A percentile compares a stretch with the other conserved stretches of the same genome.
Evolutionary conservation across 1,140 invertebrate species (phyloP).

Genomic region (Drosophila fuyamai): DNA sequence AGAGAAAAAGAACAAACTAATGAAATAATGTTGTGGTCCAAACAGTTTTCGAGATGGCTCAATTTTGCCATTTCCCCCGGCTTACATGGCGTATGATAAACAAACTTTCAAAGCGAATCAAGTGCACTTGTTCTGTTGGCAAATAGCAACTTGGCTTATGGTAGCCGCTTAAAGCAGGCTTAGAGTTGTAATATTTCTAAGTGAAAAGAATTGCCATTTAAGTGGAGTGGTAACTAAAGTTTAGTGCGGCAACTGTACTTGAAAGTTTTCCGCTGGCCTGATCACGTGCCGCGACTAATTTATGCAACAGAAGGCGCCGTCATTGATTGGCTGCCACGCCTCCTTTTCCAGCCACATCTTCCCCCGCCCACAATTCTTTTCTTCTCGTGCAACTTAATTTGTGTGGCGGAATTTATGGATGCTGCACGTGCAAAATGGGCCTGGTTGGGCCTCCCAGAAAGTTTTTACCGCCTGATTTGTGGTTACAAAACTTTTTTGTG

Average conservation of each 20-base stretch:
- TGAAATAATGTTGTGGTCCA: constrained; percentile 8
- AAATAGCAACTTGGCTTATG: constrained; percentile 40
- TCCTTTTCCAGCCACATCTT: background rate
- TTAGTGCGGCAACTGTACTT: constrained; percentile 67
- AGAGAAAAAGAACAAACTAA: constrained; percentile 12
- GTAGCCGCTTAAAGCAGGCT: constrained; percentile 11
- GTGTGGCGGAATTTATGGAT: constrained; percentile 70
- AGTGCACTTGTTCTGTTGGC: constrained; percentile 15
- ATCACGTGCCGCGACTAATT: constrained; percentile 77
- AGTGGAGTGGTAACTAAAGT: constrained; percentile 27
- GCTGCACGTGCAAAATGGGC: constrained; percentile 71
- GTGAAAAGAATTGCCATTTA: constrained; percentile 55
- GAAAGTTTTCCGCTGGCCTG: constrained; percentile 52
- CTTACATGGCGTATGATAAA: constrained; percentile 63
- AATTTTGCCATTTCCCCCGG: constrained; percentile 2
- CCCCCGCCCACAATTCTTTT: constrained; percentile 7
- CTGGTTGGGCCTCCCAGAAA: constrained; percentile 34
- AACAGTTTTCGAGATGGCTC: constrained; percentile 11
- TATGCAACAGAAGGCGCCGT: constrained; percentile 75
- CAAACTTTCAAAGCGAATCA: constrained; percentile 38
- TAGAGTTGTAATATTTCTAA: constrained; percentile 47
- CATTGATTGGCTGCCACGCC: constrained; percentile 68
- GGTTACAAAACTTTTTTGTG: constrained; percentile 69
- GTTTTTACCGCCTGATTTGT: constrained; percentile 79
- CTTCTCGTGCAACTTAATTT: constrained; percentile 61